A percentile compares a stretch with the other conserved stretches of the same genome.
Evolutionary conservation across 2,113 vertebrate species (phyloP).

Genomic region (Uria aalge): DNA sequence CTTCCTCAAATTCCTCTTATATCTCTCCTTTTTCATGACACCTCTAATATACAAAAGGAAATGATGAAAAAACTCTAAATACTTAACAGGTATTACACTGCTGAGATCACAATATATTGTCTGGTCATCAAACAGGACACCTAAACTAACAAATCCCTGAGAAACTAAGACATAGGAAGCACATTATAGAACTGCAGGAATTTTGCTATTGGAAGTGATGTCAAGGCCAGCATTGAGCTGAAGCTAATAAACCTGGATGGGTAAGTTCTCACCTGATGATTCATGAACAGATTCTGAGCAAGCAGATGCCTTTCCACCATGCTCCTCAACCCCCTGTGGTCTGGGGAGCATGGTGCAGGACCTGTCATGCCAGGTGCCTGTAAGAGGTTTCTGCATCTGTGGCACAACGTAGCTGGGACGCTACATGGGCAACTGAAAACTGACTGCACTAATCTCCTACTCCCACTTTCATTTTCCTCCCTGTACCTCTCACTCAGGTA

Average conservation of each 20-base stretch:
- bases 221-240: neutral
- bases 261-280: neutral
- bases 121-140: neutral
- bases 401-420: neutral
- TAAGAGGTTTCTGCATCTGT: neutral
- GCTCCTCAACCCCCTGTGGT: neutral
- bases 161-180: neutral
- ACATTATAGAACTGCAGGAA: neutral
- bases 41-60: neutral
- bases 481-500: too few species aligned
- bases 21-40: neutral
- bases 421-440: neutral
- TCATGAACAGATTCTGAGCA: neutral
- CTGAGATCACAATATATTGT: neutral
- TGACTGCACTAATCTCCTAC: neutral
- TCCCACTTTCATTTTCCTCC: neutral
- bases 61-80: neutral
- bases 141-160: neutral
- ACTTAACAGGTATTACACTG: neutral
- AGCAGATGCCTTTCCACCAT: neutral
- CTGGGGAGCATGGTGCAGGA: neutral
- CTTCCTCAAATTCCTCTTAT: neutral
- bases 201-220: neutral
- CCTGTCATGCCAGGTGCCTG: neutral
- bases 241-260: neutral